Evolutionary conservation across 2,113 vertebrate species (phyloP), one percentile per base, ranked within the genome.

Genomic region (Datnioides undecimradiatus): DNA sequence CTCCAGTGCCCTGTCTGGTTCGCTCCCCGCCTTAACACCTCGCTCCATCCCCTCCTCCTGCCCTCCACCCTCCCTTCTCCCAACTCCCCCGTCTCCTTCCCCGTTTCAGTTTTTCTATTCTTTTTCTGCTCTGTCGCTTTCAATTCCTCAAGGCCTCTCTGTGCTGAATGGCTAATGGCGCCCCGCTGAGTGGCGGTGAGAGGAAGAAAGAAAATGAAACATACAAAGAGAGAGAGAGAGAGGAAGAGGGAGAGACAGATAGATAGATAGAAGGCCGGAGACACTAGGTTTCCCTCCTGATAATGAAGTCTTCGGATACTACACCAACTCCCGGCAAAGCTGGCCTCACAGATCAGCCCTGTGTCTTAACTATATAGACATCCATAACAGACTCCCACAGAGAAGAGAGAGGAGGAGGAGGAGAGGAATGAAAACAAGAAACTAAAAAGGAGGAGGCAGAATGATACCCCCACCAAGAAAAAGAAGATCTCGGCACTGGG

Each of bases 111-210:
- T 90, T 90, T 88, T 93, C 82, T 83, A 73, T 93, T 94, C 91
- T 93, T 92, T 94, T 95, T 94, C 90, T 93, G 88, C 91, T 89
- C 92, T 91, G 93, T 95, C 92, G 88, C 89, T 93, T 94, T 90
- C 89, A 89, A 93, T 94, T 92, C 91, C 92, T 95, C 90, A 90
- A 92, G 93, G 88, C 87, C 88, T 89, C 88, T 83, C 86, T 89
- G 77, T 23, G 76, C 91, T 92, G 93, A 94, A 94, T 94, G 87
- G 90, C 83, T 94, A 94, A 95, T 93, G 93, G 93, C 85, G 57
- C 91, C 94, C 94, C 21, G 83, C 92, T 84, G 90, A 82, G 92
- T 70, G 66, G 69, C 52, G 55, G 79, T 65, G 87, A 87, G 88
- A 79, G 75, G 77, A 82, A 88, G 87, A 88, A 88, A 92, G 88